Percentiles rank a stretch among this genome's conserved stretches.
Conservation (phyloP, 2,113 vertebrate genomes). For the Dasyornis broadbenti region DNA sequence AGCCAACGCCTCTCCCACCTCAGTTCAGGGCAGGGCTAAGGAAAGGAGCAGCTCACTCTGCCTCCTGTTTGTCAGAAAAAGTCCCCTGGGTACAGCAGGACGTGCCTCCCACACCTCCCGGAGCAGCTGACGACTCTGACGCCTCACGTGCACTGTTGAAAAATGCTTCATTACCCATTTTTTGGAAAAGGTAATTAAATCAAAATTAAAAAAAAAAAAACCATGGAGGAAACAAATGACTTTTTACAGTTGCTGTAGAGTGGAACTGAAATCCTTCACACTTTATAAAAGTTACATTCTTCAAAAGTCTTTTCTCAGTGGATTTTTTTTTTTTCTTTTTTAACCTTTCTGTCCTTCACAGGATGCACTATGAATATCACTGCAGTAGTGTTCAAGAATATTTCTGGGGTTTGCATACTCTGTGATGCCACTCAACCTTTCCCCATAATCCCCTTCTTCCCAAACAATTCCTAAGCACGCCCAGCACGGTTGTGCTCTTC, state of each 20-base stretch:
- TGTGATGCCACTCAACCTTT: not conserved
- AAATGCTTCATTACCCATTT: not conserved
- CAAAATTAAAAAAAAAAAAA: not conserved
- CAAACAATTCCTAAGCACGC: not conserved
- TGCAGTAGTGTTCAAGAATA: not conserved
- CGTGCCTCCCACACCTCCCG: not conserved
- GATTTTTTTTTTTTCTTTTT: not conserved
- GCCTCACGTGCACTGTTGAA: not conserved
- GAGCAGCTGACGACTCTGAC: not conserved
- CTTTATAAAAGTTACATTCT: not conserved
- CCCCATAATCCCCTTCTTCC: not conserved
- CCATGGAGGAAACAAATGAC: rapidly evolving
- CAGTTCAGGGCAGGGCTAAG: rapidly evolving
- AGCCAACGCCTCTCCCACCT: not conserved
- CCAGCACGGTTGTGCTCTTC: not conserved
- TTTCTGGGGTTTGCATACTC: not conserved
- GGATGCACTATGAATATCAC: not conserved
- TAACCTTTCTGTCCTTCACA: not conserved
- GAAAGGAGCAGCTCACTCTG: not conserved
- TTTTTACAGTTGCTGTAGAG: not conserved
- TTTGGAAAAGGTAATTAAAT: not conserved
- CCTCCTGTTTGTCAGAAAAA: not conserved
- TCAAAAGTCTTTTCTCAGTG: not conserved
- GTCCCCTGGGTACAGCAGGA: not conserved
- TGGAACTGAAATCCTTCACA: not conserved